These are phyloP conservation scores for Temnothorax nylanderi DNA, from an alignment of 1,140 invertebrate species.

Conservation along the genomic window DNA sequence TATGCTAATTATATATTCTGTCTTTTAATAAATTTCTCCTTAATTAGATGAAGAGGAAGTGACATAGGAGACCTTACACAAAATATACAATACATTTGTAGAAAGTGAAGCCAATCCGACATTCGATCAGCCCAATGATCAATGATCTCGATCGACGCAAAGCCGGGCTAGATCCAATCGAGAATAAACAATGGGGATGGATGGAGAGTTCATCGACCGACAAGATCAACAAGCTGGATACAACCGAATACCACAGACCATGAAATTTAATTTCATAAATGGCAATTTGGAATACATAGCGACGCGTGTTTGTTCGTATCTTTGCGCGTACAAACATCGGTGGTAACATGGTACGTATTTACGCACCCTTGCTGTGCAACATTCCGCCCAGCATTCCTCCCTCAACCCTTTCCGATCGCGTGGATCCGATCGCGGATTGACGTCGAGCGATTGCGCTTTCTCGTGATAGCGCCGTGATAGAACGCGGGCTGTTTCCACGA, in stretches of 20 bases:
- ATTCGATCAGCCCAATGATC: neutral
- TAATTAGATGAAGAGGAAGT: neutral
- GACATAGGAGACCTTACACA: neutral
- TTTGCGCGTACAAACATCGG: slow-evolving; percentile 63
- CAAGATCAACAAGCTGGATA: slow-evolving; percentile 32
- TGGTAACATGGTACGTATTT: slow-evolving; percentile 59
- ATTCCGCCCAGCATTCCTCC: neutral
- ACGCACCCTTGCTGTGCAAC: slow-evolving; percentile 40
- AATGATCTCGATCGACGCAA: neutral
- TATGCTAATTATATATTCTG: neutral
- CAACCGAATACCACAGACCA: slow-evolving; percentile 66
- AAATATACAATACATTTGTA: neutral
- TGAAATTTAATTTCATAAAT: slow-evolving; percentile 81
- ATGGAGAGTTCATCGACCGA: neutral
- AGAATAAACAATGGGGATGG: neutral
- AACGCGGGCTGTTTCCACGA: slow-evolving; percentile 43
- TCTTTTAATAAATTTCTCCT: neutral
- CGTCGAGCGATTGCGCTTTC: slow-evolving; percentile 37
- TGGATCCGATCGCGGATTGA: slow-evolving; percentile 40
- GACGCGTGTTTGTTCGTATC: slow-evolving; percentile 54
- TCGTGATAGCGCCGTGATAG: slow-evolving; percentile 25
- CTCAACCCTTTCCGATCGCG: slow-evolving; percentile 1
- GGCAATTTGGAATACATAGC: slow-evolving; percentile 63
- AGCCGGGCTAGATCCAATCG: neutral
- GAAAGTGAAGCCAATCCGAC: neutral